Evolutionary conservation across 1,140 invertebrate genomes (phyloP).

Genomic region (Ectropis grisescens): DNA sequence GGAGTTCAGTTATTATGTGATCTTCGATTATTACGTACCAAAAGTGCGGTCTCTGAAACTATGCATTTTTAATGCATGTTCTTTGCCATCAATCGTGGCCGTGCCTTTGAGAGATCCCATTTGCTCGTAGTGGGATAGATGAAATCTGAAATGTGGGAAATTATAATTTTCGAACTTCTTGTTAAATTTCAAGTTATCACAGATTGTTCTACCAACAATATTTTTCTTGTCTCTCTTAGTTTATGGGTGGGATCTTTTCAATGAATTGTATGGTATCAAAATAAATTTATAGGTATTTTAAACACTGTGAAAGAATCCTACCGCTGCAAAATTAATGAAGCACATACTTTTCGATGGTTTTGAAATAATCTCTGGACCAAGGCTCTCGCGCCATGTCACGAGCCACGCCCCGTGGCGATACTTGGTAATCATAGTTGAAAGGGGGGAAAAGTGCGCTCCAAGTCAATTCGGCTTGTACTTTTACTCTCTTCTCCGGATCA

Average conservation of each 20-base stretch:
- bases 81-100: slow-evolving; percentile 65
- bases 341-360: too few relatives aligned
- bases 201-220: too few relatives aligned
- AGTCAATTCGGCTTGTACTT: slow-evolving; percentile 64
- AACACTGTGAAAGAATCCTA: too few relatives aligned
- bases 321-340: too few relatives aligned
- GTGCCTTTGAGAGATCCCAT: slow-evolving; percentile 71
- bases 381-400: slow-evolving; percentile 74
- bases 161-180: too few relatives aligned
- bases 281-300: too few relatives aligned
- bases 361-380: slow-evolving; percentile 78
- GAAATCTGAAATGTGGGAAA: slow-evolving; percentile 69
- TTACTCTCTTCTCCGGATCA: slow-evolving; percentile 30
- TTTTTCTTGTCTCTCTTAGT: too few relatives aligned
- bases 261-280: too few relatives aligned
- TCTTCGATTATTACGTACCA: too few relatives aligned
- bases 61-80: slow-evolving; percentile 61
- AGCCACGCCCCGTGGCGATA: slow-evolving; percentile 72
- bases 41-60: slow-evolving; percentile 75
- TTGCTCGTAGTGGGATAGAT: slow-evolving; percentile 83
- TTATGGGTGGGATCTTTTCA: too few relatives aligned
- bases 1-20: too few relatives aligned
- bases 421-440: slow-evolving; percentile 79
- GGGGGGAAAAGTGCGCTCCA: slow-evolving; percentile 63
- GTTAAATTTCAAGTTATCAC: too few relatives aligned